These are phyloP conservation scores for Rhinatrema bivittatum DNA, from an alignment of 2,797 vertebrate genomes.

Conservation along the genomic window DNA sequence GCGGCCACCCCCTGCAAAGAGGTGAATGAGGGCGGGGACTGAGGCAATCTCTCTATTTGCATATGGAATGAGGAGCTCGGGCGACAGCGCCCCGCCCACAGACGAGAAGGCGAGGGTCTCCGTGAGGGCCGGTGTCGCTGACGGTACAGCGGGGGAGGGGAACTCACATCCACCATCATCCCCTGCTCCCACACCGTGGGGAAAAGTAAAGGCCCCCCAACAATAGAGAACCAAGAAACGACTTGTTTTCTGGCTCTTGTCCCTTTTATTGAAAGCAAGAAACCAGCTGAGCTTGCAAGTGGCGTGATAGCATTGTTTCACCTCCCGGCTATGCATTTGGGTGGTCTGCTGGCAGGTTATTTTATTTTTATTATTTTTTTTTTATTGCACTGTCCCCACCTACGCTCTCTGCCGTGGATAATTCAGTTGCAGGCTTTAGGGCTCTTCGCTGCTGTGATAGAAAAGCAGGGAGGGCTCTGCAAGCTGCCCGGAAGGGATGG, in stretches of 20 bases:
- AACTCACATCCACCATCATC: slow-evolving; percentile 12
- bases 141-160: not conserved
- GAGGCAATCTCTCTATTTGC: not conserved
- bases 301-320: slow-evolving; percentile 13
- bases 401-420: too few species aligned
- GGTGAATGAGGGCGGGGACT: not conserved
- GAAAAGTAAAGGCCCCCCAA: slow-evolving; percentile 26
- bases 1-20: too few species aligned
- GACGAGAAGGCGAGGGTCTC: not conserved
- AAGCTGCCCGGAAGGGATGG: too few species aligned
- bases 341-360: slow-evolving; percentile 33
- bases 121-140: slow-evolving; percentile 2
- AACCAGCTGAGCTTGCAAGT: slow-evolving; percentile 12
- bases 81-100: slow-evolving; percentile 1
- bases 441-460: too few species aligned
- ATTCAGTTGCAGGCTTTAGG: too few species aligned
- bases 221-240: slow-evolving; percentile 2
- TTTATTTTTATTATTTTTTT: too few species aligned
- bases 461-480: too few species aligned
- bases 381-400: too few species aligned
- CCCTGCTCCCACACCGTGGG: too few species aligned
- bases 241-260: not conserved
- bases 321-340: slow-evolving; percentile 30
- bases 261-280: too few species aligned
- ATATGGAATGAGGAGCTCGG: slow-evolving; percentile 6